Conservation (phyloP, 2,113 vertebrate genomes). For the Mixornis gularis region DNA sequence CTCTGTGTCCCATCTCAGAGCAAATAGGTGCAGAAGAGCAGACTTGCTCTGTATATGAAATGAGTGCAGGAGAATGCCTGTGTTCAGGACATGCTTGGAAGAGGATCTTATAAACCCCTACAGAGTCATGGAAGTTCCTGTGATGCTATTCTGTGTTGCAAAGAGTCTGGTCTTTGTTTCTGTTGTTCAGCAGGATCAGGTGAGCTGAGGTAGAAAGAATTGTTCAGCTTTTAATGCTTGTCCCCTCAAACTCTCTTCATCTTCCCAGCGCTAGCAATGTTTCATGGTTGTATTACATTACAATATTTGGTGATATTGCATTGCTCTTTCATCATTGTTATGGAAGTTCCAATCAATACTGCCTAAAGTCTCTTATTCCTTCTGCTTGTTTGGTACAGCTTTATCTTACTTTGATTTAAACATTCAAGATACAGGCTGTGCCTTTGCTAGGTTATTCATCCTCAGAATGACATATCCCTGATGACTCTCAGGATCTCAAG, state of each 20-base stretch:
- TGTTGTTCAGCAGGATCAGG: neutral
- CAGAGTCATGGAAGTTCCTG: neutral
- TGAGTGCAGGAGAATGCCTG: neutral
- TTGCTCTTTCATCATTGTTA: neutral
- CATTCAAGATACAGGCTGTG: neutral
- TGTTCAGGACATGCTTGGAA: neutral
- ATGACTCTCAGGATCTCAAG: neutral
- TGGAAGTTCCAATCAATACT: neutral
- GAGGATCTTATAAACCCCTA: neutral
- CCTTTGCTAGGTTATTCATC: neutral
- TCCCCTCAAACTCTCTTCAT: neutral
- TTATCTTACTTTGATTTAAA: neutral
- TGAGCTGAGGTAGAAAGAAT: neutral
- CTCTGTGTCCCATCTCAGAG: neutral
- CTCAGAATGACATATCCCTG: neutral
- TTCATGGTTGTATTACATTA: neutral
- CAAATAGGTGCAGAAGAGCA: neutral
- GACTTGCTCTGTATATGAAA: neutral
- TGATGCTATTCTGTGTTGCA: neutral
- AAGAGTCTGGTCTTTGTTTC: neutral
- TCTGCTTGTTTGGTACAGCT: neutral
- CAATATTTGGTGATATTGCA: neutral
- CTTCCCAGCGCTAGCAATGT: neutral
- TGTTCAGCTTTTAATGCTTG: neutral
- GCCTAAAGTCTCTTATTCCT: neutral